Conservation (phyloP, 2,888 invertebrate genomes). For the Uropetala carovei region DNA sequence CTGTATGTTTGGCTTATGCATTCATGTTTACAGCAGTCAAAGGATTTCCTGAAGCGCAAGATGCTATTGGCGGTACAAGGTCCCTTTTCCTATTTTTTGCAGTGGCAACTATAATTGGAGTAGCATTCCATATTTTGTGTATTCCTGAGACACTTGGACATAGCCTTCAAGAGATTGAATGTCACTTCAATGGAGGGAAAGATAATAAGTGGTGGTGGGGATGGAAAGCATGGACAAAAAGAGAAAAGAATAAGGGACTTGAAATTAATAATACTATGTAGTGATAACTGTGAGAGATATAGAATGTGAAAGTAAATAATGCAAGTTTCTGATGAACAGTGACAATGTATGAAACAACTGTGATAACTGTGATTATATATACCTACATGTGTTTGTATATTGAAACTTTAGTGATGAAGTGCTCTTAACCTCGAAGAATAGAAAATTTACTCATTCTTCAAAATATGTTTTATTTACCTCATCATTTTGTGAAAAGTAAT, state of each 20-base stretch:
- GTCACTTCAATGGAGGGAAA: constrained; percentile 72
- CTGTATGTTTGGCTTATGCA: constrained; percentile 77
- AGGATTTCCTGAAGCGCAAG: constrained; percentile 76
- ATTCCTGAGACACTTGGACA: constrained; percentile 80
- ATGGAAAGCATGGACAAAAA: constrained; percentile 33
- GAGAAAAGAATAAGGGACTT: not conserved
- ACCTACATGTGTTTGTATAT: too few species aligned
- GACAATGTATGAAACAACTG: not conserved
- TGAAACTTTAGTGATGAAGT: too few species aligned
- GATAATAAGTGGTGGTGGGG: constrained; percentile 50
- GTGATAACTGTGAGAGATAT: not conserved
- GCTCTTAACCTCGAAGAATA: too few species aligned
- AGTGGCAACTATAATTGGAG: constrained; percentile 74
- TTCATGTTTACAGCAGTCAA: constrained; percentile 78
- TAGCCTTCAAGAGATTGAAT: constrained; percentile 78
- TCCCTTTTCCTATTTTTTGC: constrained; percentile 76
- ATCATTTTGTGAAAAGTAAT: too few species aligned
- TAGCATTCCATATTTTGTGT: constrained; percentile 76
- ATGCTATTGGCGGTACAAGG: constrained; percentile 73
- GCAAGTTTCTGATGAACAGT: not conserved
- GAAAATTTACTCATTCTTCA: too few species aligned
- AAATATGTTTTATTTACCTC: too few species aligned
- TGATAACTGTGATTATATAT: too few species aligned
- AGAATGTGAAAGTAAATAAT: not conserved
- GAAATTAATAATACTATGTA: not conserved